Conservation (phyloP, 2,888 invertebrate genomes). For the Pheosia gnoma region DNA sequence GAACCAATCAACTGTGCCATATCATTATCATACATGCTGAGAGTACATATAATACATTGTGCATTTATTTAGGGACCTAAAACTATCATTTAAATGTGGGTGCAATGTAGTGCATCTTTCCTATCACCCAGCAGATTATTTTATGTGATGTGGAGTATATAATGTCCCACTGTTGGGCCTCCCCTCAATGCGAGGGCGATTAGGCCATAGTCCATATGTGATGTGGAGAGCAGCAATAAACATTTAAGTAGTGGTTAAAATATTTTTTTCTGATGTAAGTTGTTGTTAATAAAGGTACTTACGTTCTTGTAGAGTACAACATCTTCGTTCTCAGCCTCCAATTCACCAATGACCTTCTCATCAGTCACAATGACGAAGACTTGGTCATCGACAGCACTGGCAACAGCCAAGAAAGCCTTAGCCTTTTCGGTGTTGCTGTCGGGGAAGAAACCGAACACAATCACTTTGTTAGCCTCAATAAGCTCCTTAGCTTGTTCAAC, state of each 20-base stretch:
- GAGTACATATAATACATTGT: constrained; percentile 32
- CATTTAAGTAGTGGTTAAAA: too few species aligned
- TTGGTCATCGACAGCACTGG: constrained; percentile 92
- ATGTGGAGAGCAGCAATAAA: too few species aligned
- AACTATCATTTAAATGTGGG: too few species aligned
- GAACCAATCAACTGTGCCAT: constrained; percentile 12
- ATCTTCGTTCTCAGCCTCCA: constrained; percentile 90
- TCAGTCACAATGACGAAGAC: constrained; percentile 94
- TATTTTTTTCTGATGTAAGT: too few species aligned
- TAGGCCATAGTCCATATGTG: too few species aligned
- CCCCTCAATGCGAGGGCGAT: too few species aligned
- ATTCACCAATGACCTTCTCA: constrained; percentile 90
- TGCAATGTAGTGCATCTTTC: too few species aligned
- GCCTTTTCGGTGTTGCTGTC: constrained; percentile 91
- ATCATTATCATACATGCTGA: constrained; percentile 15
- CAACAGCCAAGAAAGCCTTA: constrained; percentile 92
- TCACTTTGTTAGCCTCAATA: constrained; percentile 91
- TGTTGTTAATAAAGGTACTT: constrained; percentile 50
- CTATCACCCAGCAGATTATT: too few species aligned
- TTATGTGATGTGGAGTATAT: too few species aligned
- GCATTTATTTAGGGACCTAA: background rate
- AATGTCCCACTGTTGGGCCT: too few species aligned
- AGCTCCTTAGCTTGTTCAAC: constrained; percentile 93
- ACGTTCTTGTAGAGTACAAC: constrained; percentile 97
- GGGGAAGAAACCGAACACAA: constrained; percentile 95